Conservation (phyloP, 2,113 vertebrate genomes). For the Ceyx cyanopectus region DNA sequence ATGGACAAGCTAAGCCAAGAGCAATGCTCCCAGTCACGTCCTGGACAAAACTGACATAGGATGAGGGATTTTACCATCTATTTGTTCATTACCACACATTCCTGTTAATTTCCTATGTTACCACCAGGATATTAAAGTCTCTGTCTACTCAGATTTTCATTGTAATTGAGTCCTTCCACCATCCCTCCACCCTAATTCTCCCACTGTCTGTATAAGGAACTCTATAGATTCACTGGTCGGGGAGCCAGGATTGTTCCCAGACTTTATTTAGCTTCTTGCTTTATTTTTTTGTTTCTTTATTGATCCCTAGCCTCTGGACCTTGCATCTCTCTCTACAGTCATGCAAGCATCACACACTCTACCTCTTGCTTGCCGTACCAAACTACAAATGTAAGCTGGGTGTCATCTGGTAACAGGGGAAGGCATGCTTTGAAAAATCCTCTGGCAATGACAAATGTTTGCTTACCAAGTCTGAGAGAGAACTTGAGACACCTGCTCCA, state of each 20-base stretch:
- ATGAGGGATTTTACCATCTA: not conserved
- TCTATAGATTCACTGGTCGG: accelerated
- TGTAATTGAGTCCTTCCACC: not conserved
- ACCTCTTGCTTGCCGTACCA: not conserved
- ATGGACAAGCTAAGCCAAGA: not conserved
- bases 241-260: not conserved
- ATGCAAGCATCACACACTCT: accelerated
- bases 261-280: not conserved
- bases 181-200: not conserved
- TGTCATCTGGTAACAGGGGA: not conserved
- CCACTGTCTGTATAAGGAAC: accelerated
- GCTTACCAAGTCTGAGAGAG: not conserved
- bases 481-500: not conserved
- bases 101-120: not conserved
- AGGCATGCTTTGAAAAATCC: not conserved
- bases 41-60: not conserved
- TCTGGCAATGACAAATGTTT: not conserved
- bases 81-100: not conserved
- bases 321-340: not conserved
- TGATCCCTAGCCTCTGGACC: not conserved
- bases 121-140: not conserved
- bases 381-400: not conserved
- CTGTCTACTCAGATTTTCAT: not conserved
- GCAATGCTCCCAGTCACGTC: not conserved
- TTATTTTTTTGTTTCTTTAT: not conserved